Evolutionary conservation across 2,888 invertebrate genomes (phyloP), one percentile per base, ranked within the genome.

Genomic region (Tenthredo mesomela): DNA sequence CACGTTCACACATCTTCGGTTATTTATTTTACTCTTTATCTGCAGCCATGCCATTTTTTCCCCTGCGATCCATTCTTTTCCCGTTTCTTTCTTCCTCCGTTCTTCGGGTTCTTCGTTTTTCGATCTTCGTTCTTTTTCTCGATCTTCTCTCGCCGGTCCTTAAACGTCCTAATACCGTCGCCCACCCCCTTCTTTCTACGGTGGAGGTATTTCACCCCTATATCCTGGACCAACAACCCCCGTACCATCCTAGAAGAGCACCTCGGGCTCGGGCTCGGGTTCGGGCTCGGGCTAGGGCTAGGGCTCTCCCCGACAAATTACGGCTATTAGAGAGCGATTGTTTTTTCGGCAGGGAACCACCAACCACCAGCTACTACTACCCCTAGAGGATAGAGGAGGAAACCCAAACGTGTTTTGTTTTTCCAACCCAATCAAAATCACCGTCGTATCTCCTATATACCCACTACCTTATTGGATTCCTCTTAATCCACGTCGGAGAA

Each of bases 301-400:
- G 50, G 77, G 50, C 50, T 77, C 29, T 50, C 15, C 54, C 83
- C 86, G 86, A 86, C 87, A 87, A 88, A 87, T 88, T 85, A 87
- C 83, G 83, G 85, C 87, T 86, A 88, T 87, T 87, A 87, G 85
- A 86, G 85, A 82, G 78, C 87, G 86, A 88, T 88, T 88, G 88
- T 88, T 87, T 87, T 87, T 87, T 85, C 65, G 85, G 50, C 61
- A 50, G 73, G 65, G 70, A 40, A 82, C 84, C 85, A 85, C 84
- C 85, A 86, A 86, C 85, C 70, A 7, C 54, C 18, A n/a, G n/a
- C 61, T 25, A 21, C 21, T 25, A 21, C 21, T 18, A 40, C 43
- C 40, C 71, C n/a, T 21, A 21, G 40, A 43, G 18, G 2, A n/a
- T n/a, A 12, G 73, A 3, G 29, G 7, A n/a, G 77, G 33, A 33